Evolutionary conservation across 1,140 invertebrate species (phyloP), one percentile per base, ranked within the genome.

Genomic region (Drosophila subpulchrella): DNA sequence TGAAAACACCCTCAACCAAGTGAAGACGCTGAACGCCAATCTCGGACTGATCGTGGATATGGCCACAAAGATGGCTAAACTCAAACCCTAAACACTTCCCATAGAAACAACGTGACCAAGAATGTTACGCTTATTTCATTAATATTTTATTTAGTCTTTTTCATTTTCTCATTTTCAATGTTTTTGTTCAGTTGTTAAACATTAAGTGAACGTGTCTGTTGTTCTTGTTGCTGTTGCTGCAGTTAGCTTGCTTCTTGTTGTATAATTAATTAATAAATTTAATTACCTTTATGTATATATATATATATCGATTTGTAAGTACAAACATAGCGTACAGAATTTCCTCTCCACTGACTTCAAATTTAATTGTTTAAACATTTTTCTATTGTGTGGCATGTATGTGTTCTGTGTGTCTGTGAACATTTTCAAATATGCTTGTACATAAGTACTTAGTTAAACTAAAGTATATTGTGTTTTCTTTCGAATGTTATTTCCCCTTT

Each of bases 71-170:
- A 4, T 63, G 44, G 34, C 38, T 0, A 57, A 51, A 17, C 4
- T 30, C 7, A 39, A 38, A 8, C 39, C 27, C 15, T 10, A 34
- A 15, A 1, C 30, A 27, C 38, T 10, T 10, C 3, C 27, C 13
- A 6, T 32, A 1, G n/a, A 30, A 60, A 15, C 10, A 15, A 2
- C 4, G 8, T 15, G 27, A 15, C 4, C 27, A 17, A 30, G 27
- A 38, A 48, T 34, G 48, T 56, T 75, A 75, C 50, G 67, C 82
- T 85, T 85, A 85, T 70, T 85, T 89, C 77, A 62, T 81, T 85
- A 90, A 85, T 88, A 88, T 83, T 89, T 89, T 89, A 90, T 90
- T 89, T 89, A 84, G 84, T 89, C 84, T 89, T 90, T 90, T 89
- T 84, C 77, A 74, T 71, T 89, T 85, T 89, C 84, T 90, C 81